Conservation (phyloP, 2,888 invertebrate genomes). For the Sminthurinus aureus region DNA sequence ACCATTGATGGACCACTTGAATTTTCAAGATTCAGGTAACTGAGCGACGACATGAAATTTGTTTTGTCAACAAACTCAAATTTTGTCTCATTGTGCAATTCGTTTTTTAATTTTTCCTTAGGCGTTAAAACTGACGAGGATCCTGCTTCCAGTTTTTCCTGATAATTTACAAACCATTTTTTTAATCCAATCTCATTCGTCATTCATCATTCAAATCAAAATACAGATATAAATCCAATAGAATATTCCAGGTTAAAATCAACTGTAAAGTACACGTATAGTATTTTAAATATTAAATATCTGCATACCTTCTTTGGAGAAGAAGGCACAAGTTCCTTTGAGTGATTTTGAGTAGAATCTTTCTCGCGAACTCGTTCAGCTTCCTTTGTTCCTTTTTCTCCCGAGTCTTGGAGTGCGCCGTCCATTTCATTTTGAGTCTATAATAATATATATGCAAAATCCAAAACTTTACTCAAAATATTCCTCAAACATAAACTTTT, state of each 20-base stretch:
- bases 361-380: constrained; percentile 36
- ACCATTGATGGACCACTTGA: constrained; percentile 45
- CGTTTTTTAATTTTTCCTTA: constrained; percentile 6
- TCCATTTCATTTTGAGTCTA: constrained; percentile 47
- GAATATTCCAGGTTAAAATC: too few relatives aligned
- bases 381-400: constrained; percentile 50
- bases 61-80: constrained; percentile 49
- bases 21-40: constrained; percentile 59
- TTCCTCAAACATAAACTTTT: too few relatives aligned
- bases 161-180: neutral
- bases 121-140: constrained; percentile 2
- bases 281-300: too few relatives aligned
- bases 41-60: constrained; percentile 57
- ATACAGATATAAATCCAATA: neutral
- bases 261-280: too few relatives aligned
- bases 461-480: neutral
- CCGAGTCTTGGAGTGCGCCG: constrained; percentile 42
- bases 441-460: neutral
- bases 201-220: too few relatives aligned
- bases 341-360: constrained; percentile 8
- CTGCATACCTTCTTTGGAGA: constrained; percentile 30
- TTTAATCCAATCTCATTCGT: too few relatives aligned
- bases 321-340: constrained; percentile 4
- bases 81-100: constrained; percentile 39
- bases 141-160: constrained; percentile 32